These are phyloP conservation scores for Pseudomugil tenellus DNA, from an alignment of 2,797 vertebrate species.

Conservation along the genomic window DNA sequence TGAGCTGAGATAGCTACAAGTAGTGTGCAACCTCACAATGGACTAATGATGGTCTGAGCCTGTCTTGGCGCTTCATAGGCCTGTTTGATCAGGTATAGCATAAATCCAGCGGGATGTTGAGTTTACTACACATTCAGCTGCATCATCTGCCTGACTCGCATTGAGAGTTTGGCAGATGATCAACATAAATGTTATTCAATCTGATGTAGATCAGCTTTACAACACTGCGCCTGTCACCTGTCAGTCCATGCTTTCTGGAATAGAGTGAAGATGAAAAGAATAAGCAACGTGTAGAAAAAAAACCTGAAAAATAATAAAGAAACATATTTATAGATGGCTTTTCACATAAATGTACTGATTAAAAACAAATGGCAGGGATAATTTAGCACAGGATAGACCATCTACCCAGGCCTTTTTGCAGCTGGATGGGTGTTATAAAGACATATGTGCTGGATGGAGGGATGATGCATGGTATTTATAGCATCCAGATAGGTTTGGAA, in stretches of 20 bases:
- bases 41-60: constrained; percentile 80
- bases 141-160: constrained; percentile 55
- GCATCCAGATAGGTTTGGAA: constrained; percentile 75
- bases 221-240: constrained; percentile 50
- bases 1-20: constrained; percentile 60
- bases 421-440: constrained; percentile 61
- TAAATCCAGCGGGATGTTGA: constrained; percentile 57
- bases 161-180: constrained; percentile 47
- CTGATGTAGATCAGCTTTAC: constrained; percentile 49
- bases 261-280: constrained; percentile 23
- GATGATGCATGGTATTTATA: constrained; percentile 81
- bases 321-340: neutral
- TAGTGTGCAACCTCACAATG: constrained; percentile 63
- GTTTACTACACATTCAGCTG: constrained; percentile 50
- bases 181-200: constrained; percentile 46
- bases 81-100: constrained; percentile 77
- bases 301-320: constrained; percentile 1
- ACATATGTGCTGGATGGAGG: constrained; percentile 52
- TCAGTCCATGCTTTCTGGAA: constrained; percentile 24
- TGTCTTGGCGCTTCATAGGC: constrained; percentile 71
- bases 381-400: constrained; percentile 47
- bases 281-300: neutral
- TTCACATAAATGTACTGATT: constrained; percentile 31
- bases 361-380: constrained; percentile 44
- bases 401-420: constrained; percentile 52